Base-by-base conservation (phyloP, 2,888 invertebrate genomes). In the Ormyrus thymus region DNA sequence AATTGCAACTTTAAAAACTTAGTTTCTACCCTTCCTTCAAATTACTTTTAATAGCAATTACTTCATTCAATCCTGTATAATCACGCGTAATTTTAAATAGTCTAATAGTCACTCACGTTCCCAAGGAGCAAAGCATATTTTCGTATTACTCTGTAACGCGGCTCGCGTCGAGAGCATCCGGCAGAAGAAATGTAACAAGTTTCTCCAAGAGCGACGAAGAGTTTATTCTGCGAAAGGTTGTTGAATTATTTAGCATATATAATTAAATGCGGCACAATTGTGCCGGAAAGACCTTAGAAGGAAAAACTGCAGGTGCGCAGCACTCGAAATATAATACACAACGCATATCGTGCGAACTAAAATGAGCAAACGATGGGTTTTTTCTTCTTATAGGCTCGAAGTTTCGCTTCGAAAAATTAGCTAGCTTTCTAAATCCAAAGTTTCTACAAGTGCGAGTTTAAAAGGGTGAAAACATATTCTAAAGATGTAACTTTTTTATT, bases 61-160 rank as follows among this genome's bases (percentile, higher is more conserved):
- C 4, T 29, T 29, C 29, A 29, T 29, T 29, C 29, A 29, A 29
- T 29, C 29, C 29, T 29, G 29, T 29, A 29, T 4, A 29, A 45
- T 61, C n/a, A 61, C 11, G 11, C 11, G 61, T 45, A 45, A 45
- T 61, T 29, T 10, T 10, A 61, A 29, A 29, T 45, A 45, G 58
- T 61, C 10, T 10, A 61, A 45, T 10, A 61, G 10, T 10, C 10
- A 45, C 45, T 61, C 61, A 61, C 45, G 29, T 61, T 45, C 61
- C 6, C 6, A 11, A 11, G 3, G 43, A 45, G 45, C 45, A 73
- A 71, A 73, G 29, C n/a, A 73, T 73, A 73, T 73, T 73, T 73
- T 73, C 72, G 46, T 73, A 73, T 56, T 53, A 72, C 53, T 62
- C 72, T 56, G 61, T 55, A 9, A 61, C 46, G 71, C 59, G 10